Conservation (phyloP, 2,113 vertebrate genomes). For the Raphicerus campestris region DNA sequence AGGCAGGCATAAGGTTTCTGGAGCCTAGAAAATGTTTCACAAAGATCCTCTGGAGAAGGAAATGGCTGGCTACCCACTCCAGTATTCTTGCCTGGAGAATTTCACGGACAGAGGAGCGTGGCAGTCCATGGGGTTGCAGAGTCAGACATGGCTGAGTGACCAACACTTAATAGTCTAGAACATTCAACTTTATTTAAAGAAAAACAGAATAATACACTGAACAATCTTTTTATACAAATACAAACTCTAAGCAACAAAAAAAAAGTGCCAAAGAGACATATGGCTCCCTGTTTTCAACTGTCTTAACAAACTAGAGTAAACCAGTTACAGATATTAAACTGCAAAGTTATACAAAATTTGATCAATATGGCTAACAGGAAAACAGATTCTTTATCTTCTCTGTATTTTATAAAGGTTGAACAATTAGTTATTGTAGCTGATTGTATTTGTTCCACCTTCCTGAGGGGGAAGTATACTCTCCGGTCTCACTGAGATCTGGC, state of each 20-base stretch:
- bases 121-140: background rate
- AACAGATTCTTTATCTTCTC: constrained; percentile 1
- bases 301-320: background rate
- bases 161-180: background rate
- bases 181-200: background rate
- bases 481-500: background rate
- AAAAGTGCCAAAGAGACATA: background rate
- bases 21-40: background rate
- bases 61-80: background rate
- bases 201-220: background rate
- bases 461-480: background rate
- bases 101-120: background rate
- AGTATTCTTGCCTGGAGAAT: background rate
- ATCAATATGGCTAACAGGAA: background rate
- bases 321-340: background rate
- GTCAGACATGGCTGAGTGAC: background rate
- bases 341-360: background rate
- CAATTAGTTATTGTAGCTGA: background rate
- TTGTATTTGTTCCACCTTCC: background rate
- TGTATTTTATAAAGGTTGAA: background rate
- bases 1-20: background rate
- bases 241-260: background rate
- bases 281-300: background rate
- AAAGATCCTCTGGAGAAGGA: background rate
- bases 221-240: background rate